Conservation (phyloP, 2,888 invertebrate species). For the Oegoconia quadripuncta region DNA sequence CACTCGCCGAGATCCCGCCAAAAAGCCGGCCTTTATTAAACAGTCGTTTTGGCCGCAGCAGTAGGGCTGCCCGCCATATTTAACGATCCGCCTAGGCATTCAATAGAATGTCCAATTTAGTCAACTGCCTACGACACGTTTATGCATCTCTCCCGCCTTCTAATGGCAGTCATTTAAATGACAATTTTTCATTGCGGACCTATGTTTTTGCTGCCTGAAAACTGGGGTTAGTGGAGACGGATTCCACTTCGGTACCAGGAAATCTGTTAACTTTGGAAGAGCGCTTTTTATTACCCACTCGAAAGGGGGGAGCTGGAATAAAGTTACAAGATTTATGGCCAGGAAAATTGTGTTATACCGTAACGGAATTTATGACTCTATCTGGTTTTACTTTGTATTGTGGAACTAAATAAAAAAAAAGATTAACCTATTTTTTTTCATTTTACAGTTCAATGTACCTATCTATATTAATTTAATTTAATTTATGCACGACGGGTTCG, state of each 20-base stretch:
- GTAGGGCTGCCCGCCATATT: too few species aligned
- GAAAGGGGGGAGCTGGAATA: background rate
- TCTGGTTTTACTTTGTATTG: background rate
- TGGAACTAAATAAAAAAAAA: background rate
- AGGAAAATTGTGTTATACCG: too few species aligned
- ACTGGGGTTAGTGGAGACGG: slow-evolving; percentile 8
- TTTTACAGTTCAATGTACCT: too few species aligned
- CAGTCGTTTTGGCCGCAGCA: too few species aligned
- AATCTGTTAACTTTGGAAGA: slow-evolving; percentile 9
- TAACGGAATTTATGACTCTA: background rate
- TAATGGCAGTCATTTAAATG: slow-evolving; percentile 26
- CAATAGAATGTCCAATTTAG: too few species aligned
- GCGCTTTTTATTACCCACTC: background rate
- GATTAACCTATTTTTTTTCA: background rate
- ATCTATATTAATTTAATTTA: too few species aligned
- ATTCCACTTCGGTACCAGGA: slow-evolving; percentile 4
- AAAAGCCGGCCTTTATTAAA: too few species aligned
- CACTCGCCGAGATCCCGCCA: too few species aligned
- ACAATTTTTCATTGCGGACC: slow-evolving; percentile 25
- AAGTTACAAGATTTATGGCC: background rate
- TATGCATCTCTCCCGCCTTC: background rate
- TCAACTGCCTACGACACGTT: background rate
- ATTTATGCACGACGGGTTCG: too few species aligned
- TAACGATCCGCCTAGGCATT: too few species aligned
- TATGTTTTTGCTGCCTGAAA: slow-evolving; percentile 21